Conservation (phyloP, 2,797 vertebrate species). For the Lepilemur ruficaudatus region DNA sequence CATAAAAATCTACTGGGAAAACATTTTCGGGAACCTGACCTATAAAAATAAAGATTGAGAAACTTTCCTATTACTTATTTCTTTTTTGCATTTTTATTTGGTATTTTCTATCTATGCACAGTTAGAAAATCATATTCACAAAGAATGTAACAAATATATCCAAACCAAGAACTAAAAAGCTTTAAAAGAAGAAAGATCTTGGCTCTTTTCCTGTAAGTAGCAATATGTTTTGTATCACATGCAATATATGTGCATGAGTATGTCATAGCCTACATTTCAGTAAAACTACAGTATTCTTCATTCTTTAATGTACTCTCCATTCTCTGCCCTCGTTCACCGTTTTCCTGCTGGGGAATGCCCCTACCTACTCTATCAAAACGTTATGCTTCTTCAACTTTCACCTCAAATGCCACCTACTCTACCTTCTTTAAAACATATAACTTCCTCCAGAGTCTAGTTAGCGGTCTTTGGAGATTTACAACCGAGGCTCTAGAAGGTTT, state of each 20-base stretch:
- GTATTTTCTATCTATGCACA: not conserved
- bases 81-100: not conserved
- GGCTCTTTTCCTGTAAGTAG: not conserved
- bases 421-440: not conserved
- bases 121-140: not conserved
- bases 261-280: not conserved
- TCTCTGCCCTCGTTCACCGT: not conserved
- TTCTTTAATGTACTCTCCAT: not conserved
- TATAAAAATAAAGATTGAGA: not conserved
- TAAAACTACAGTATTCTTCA: not conserved
- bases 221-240: not conserved
- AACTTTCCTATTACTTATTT: not conserved
- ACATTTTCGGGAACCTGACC: not conserved
- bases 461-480: constrained; percentile 14
- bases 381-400: not conserved
- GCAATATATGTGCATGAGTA: rapidly evolving
- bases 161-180: not conserved
- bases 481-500: not conserved
- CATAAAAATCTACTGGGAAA: not conserved
- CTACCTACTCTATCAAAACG: not conserved
- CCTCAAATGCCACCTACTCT: not conserved
- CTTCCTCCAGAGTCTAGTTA: constrained; percentile 13
- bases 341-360: not conserved
- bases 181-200: not conserved
- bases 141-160: not conserved